phyloP scores from a whole-genome alignment of 1,140 invertebrate species.

The Sarcophaga peregrina region DNA sequence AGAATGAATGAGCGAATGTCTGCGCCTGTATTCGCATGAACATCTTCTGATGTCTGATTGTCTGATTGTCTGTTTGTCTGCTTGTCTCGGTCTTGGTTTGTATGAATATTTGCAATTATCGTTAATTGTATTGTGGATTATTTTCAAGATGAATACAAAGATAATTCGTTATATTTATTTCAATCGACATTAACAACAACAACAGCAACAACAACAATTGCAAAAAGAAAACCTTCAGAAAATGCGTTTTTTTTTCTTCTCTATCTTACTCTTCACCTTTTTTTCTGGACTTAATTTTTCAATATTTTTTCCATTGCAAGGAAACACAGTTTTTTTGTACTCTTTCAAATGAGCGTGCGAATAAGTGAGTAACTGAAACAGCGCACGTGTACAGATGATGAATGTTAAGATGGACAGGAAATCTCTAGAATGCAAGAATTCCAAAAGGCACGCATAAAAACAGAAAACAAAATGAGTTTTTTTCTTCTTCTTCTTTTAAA shows the following conservation, averaged over 20 bases:
- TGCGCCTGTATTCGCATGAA: no score
- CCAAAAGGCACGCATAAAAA: not conserved
- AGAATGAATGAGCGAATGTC: no score
- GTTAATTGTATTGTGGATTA: conserved; percentile 35
- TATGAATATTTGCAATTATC: conserved; percentile 8
- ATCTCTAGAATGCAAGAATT: not conserved
- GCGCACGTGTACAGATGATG: conserved; percentile 11
- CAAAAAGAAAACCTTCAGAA: not conserved
- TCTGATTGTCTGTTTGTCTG: not conserved
- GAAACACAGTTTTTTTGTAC: no score
- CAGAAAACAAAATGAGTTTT: not conserved
- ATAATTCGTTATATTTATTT: conserved; percentile 40
- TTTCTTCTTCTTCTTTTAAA: not conserved
- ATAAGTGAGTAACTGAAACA: not conserved
- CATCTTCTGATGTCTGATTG: not conserved
- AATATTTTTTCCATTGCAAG: not conserved
- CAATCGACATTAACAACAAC: conserved; percentile 32
- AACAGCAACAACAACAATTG: no score
- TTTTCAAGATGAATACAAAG: conserved; percentile 34
- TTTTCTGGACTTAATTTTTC: not conserved
- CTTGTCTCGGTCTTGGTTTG: not conserved
- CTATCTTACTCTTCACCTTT: not conserved
- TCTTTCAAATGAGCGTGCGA: no score
- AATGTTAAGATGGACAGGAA: conserved; percentile 6
- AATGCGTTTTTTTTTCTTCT: conserved; percentile 12